Conservation (phyloP, 2,888 invertebrate species). For the Drosophila colorata region DNA sequence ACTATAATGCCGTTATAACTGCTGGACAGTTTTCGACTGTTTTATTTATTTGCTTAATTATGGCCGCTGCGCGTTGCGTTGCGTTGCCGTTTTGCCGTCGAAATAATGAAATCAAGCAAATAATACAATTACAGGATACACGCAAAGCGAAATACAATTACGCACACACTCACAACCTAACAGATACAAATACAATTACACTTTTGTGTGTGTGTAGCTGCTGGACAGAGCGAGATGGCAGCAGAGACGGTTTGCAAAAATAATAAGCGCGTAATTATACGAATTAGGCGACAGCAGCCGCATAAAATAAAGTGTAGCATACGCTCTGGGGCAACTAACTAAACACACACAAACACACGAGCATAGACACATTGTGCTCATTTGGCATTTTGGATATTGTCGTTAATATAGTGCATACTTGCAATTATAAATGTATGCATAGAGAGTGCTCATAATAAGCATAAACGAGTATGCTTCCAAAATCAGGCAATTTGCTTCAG, state of each 20-base stretch:
- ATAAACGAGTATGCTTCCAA: not conserved
- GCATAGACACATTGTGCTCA: not conserved
- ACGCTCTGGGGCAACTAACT: slow-evolving; percentile 73
- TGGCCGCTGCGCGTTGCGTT: slow-evolving; percentile 55
- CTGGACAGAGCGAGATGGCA: slow-evolving; percentile 18
- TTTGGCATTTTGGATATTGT: slow-evolving; percentile 21
- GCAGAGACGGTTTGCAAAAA: slow-evolving; percentile 67
- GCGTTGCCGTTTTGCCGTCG: slow-evolving; percentile 32
- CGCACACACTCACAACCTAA: slow-evolving; percentile 21
- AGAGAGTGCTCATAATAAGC: not conserved
- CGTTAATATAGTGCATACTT: slow-evolving; percentile 16
- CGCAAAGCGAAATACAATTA: slow-evolving; percentile 79
- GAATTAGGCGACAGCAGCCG: slow-evolving; percentile 76
- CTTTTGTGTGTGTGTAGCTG: slow-evolving; percentile 2
- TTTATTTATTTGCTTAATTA: slow-evolving; percentile 81
- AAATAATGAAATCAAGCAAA: slow-evolving; percentile 77
- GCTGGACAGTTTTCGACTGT: slow-evolving; percentile 64
- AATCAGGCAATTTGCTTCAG: not conserved
- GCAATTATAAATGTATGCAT: slow-evolving; percentile 8
- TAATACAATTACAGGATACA: slow-evolving; percentile 75
- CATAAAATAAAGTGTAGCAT: slow-evolving; percentile 78
- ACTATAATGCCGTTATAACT: slow-evolving; percentile 44
- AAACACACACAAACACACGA: slow-evolving; percentile 28
- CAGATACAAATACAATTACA: slow-evolving; percentile 21
- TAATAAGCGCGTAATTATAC: slow-evolving; percentile 81